These are phyloP conservation scores for Hirundo rustica DNA, from an alignment of 2,797 vertebrate species.

Conservation along the genomic window DNA sequence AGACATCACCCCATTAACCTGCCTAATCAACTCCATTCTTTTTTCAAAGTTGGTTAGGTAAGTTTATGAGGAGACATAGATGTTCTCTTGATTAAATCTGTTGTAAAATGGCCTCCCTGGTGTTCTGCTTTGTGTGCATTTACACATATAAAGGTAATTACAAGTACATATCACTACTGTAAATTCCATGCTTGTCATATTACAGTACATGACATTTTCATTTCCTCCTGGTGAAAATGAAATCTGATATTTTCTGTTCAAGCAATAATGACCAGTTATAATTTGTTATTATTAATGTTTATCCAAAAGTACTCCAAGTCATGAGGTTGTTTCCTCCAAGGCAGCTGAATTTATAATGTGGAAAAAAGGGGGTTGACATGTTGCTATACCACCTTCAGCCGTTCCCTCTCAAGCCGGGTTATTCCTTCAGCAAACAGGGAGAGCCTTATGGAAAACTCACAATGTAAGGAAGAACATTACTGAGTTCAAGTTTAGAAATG, in stretches of 20 bases:
- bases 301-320: conserved; percentile 20
- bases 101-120: conserved; percentile 60
- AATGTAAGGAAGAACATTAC: background rate
- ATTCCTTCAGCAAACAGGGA: background rate
- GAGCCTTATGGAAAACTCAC: background rate
- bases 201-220: conserved; percentile 67
- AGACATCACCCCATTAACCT: conserved; percentile 69
- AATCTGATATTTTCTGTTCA: conserved; percentile 56
- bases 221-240: conserved; percentile 69
- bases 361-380: conserved; percentile 17
- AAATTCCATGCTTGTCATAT: conserved; percentile 56
- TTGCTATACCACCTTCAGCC: conserved; percentile 6
- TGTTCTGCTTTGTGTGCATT: conserved; percentile 70
- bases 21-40: conserved; percentile 67
- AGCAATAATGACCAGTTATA: conserved; percentile 48
- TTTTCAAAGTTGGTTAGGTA: conserved; percentile 62
- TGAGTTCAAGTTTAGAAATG: background rate
- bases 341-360: conserved; percentile 47
- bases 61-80: conserved; percentile 57
- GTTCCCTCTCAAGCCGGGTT: background rate
- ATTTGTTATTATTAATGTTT: conserved; percentile 51
- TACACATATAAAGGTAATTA: conserved; percentile 67
- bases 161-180: conserved; percentile 62
- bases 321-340: conserved; percentile 28
- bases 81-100: conserved; percentile 67